Conservation (phyloP, 2,888 invertebrate genomes). For the Prostheceraeus crozeri region DNA sequence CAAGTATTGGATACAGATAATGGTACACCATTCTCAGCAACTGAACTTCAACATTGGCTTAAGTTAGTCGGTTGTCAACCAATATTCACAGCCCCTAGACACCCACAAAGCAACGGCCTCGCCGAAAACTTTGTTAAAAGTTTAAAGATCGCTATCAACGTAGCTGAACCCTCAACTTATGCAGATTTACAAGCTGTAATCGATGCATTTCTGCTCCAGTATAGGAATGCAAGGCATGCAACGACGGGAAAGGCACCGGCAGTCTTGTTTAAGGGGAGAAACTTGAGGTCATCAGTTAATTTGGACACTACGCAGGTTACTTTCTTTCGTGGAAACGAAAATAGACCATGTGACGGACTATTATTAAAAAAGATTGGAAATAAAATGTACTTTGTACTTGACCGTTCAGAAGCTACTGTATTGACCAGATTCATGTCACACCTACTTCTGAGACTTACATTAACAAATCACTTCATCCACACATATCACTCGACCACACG, state of each 20-base stretch:
- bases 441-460: too few species aligned
- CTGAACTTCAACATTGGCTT: constrained; percentile 17
- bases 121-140: constrained; percentile 27
- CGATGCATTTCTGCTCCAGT: constrained; percentile 20
- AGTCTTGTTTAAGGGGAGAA: constrained; percentile 24
- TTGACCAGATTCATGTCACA: constrained; percentile 26
- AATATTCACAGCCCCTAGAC: constrained; percentile 19
- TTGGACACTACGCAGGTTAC: constrained; percentile 24
- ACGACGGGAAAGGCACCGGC: constrained; percentile 17
- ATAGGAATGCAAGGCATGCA: constrained; percentile 17
- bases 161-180: constrained; percentile 6
- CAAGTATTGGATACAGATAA: constrained; percentile 29
- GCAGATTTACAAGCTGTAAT: background rate
- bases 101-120: constrained; percentile 2
- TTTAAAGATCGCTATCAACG: background rate
- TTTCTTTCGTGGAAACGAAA: constrained; percentile 21
- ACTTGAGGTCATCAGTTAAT: constrained; percentile 22
- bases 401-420: background rate
- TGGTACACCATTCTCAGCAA: constrained; percentile 7
- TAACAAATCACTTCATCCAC: too few species aligned
- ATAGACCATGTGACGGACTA: constrained; percentile 25
- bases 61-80: constrained; percentile 23
- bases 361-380: background rate
- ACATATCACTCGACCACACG: too few species aligned
- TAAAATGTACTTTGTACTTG: constrained; percentile 22